Evolutionary conservation across 1,140 invertebrate species (phyloP).

Genomic region (Drosophila athabasca): DNA sequence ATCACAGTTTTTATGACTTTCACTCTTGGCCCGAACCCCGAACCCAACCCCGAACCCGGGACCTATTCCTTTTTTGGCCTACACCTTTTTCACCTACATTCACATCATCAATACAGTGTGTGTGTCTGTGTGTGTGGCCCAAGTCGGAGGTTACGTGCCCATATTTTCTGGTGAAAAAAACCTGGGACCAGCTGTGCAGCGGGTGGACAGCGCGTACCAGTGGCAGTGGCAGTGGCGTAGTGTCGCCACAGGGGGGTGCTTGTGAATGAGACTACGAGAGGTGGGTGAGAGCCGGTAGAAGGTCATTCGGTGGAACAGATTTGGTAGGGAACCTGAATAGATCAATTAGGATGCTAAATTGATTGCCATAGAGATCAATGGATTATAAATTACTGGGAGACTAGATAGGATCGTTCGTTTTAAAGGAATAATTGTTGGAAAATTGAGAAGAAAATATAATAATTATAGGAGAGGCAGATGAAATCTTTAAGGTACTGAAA

Average conservation of each 20-base stretch:
- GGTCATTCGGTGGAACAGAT: no score
- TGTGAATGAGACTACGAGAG: slow-evolving; percentile 10
- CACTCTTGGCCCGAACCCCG: slow-evolving; percentile 12
- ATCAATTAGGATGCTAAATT: slow-evolving; percentile 7
- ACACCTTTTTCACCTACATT: slow-evolving; percentile 56
- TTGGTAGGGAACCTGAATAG: slow-evolving; percentile 6
- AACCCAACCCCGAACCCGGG: no score
- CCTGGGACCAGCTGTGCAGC: slow-evolving; percentile 54
- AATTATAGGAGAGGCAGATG: no score
- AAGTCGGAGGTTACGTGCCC: slow-evolving; percentile 73
- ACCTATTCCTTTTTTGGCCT: slow-evolving; percentile 34
- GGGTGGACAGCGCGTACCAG: slow-evolving; percentile 19
- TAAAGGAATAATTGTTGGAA: no score
- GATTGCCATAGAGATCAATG: no score
- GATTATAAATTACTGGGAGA: background rate
- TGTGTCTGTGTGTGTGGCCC: slow-evolving; percentile 60
- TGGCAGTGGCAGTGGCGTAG: slow-evolving; percentile 51
- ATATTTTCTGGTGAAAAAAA: slow-evolving; percentile 66
- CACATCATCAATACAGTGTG: slow-evolving; percentile 28
- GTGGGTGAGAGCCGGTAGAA: no score
- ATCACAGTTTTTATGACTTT: slow-evolving; percentile 52
- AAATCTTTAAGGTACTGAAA: no score
- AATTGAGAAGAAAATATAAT: no score
- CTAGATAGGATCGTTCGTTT: background rate
- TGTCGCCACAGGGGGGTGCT: slow-evolving; percentile 7